Base-by-base conservation (phyloP, 1,140 invertebrate species). In the Dryas iulia region DNA sequence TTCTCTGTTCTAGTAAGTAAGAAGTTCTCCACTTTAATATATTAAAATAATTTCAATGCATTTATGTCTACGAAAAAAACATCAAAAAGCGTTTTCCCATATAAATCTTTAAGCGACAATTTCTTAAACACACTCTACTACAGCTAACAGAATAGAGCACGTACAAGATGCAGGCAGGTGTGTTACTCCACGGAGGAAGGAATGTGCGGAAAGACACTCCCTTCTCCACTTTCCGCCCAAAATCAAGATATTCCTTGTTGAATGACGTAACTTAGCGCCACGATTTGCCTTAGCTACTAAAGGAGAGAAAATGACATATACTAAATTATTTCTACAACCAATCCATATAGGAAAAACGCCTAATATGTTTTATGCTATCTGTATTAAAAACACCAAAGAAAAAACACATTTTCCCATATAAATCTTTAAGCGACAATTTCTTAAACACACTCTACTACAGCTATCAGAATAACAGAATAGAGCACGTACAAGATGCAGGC, bases 141-240 rank as follows among this genome's bases (percentile, higher is more conserved):
- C 65, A 71, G 10, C 57, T 60, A 76, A 79, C 75, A 77, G 78
- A 84, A 86, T 83, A 88, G 75, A 79, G 82, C 84, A 89, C 82
- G 87, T 86, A 85, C 77, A 83, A 83, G 77, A 78, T 82, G 33
- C 33, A 35, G 7, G 83, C 84, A 89, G 83, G 87, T 87, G 63
- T 64, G 71, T 63, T 72, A 62, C 70, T 35, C 60, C 39, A 63
- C n/a, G 39, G 59, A 12, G 78, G 33, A n/a, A 77, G 66, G 71
- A 71, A 63, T 71, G 65, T 71, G 69, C 87, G 86, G 83, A 89
- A n/a, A n/a, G n/a, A n/a, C n/a, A n/a, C n/a, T n/a, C n/a, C n/a
- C n/a, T n/a, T n/a, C n/a, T n/a, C n/a, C n/a, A n/a, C n/a, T n/a
- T n/a, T n/a, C n/a, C n/a, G n/a, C n/a, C n/a, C n/a, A n/a, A n/a